Evolutionary conservation across 2,888 invertebrate genomes (phyloP).

Genomic region (Osedax frankpressi): DNA sequence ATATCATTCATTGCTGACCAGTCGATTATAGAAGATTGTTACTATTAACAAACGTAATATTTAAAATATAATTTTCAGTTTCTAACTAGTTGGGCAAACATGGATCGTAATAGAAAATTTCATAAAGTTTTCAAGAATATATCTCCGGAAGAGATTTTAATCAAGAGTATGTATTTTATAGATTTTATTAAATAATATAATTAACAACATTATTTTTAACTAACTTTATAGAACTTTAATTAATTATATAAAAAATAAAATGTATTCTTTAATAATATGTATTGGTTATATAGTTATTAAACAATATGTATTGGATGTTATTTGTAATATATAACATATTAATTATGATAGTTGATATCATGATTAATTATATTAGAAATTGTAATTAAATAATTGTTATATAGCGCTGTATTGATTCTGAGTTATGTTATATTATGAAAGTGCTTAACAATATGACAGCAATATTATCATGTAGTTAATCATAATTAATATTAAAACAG

Average conservation of each 20-base stretch:
- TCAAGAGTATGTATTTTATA: constrained; percentile 1
- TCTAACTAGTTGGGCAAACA: not conserved
- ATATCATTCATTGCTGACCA: too few species aligned
- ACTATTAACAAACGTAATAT: not conserved
- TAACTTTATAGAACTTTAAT: not conserved
- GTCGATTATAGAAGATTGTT: not conserved
- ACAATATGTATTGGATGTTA: too few species aligned
- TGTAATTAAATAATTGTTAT: too few species aligned
- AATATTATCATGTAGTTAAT: too few species aligned
- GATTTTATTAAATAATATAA: not conserved
- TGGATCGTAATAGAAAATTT: constrained; percentile 4
- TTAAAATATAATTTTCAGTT: not conserved
- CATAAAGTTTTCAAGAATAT: constrained; percentile 14
- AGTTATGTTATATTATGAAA: too few species aligned
- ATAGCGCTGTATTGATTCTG: too few species aligned
- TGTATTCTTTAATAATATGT: not conserved
- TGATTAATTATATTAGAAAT: too few species aligned
- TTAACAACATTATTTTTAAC: not conserved
- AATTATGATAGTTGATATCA: too few species aligned
- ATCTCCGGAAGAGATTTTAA: not conserved
- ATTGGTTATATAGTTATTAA: not conserved
- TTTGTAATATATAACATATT: too few species aligned
- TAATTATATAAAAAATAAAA: too few species aligned
- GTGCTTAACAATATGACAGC: too few species aligned
- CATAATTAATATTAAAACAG: too few species aligned